phyloP scores from a whole-genome alignment of 2,888 invertebrate genomes.

The Acanthococcus lagerstroemiae region DNA sequence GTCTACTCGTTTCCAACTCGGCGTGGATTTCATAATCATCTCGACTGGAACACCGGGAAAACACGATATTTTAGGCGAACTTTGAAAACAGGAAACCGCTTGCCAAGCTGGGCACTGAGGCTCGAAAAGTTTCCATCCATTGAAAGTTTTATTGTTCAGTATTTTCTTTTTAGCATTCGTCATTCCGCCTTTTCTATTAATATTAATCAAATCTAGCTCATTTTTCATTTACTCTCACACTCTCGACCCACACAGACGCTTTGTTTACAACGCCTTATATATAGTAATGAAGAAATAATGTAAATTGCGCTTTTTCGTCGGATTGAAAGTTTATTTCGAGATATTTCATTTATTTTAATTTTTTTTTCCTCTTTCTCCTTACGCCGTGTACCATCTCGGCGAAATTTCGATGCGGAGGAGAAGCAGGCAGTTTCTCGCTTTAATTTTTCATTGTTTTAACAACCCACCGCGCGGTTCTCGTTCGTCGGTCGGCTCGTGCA shows the following conservation, averaged over 20 bases:
- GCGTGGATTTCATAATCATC: too few relatives aligned
- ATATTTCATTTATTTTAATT: conserved; percentile 9
- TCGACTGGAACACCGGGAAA: too few relatives aligned
- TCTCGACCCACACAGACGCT: background rate
- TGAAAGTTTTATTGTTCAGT: conserved; percentile 25
- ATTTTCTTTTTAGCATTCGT: conserved; percentile 19
- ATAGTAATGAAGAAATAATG: conserved; percentile 17
- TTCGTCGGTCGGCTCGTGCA: too few relatives aligned
- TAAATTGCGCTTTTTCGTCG: conserved; percentile 8
- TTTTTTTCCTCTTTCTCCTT: background rate
- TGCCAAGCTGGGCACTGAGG: too few relatives aligned
- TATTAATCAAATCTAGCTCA: conserved; percentile 28
- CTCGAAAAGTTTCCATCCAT: conserved; percentile 15
- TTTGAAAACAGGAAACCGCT: too few relatives aligned
- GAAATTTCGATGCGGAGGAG: too few relatives aligned
- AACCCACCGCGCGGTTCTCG: too few relatives aligned
- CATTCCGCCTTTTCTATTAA: conserved; percentile 25
- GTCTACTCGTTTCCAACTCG: too few relatives aligned
- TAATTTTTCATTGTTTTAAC: background rate
- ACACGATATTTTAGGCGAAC: too few relatives aligned
- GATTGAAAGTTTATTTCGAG: background rate
- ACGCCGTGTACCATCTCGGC: too few relatives aligned
- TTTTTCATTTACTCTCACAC: conserved; percentile 12
- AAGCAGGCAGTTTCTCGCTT: background rate
- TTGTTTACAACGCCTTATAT: background rate